Conservation (phyloP, 1,140 invertebrate species). For the Caenorhabditis inopinata region DNA sequence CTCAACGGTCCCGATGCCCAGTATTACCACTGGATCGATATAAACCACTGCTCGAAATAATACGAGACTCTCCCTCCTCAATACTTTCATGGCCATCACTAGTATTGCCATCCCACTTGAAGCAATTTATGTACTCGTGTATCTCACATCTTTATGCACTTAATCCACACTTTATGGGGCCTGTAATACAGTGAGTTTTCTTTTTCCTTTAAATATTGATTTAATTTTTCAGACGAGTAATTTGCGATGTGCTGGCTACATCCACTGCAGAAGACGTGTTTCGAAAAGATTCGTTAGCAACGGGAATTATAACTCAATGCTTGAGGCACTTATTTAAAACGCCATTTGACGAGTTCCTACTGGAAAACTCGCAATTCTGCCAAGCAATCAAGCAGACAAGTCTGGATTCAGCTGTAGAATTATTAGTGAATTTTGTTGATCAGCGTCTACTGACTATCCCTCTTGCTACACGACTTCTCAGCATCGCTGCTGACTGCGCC, state of each 20-base stretch:
- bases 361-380: conserved; percentile 4
- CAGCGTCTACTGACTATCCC: conserved; percentile 10
- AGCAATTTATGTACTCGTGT: conserved; percentile 17
- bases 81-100: background rate
- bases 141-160: conserved; percentile 9
- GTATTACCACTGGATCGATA: background rate
- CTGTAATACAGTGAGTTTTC: background rate
- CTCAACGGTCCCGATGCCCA: background rate
- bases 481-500: background rate
- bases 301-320: conserved; percentile 16
- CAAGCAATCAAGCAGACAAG: background rate
- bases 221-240: background rate
- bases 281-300: background rate
- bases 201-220: too few species aligned
- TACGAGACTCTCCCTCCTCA: background rate
- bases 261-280: conserved; percentile 6
- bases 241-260: background rate
- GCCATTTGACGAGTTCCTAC: conserved; percentile 9
- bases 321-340: background rate
- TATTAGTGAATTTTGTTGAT: background rate
- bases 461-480: background rate
- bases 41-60: background rate
- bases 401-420: background rate
- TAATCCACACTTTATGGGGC: background rate
- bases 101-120: background rate